These are phyloP conservation scores for Tachysurus fulvidraco DNA, from an alignment of 2,113 vertebrate genomes.

Conservation along the genomic window DNA sequence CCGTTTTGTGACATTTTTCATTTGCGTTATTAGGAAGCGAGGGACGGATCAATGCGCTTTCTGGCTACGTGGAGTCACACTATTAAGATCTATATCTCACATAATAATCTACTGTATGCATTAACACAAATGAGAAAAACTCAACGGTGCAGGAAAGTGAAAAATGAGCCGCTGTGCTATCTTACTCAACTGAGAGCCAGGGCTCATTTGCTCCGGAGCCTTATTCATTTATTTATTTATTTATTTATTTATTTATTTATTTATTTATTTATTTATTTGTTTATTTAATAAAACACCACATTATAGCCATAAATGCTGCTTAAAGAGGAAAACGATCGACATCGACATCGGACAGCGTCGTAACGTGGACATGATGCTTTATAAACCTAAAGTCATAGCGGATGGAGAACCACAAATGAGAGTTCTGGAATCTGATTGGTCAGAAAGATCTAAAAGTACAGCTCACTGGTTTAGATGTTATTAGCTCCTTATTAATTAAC, in stretches of 20 bases:
- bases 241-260: not conserved
- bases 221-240: conserved; percentile 1
- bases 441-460: not conserved
- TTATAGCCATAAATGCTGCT: not conserved
- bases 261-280: not conserved
- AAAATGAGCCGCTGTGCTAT: conserved; percentile 15
- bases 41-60: not conserved
- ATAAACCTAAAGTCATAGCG: not conserved
- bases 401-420: not conserved
- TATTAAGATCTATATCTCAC: conserved; percentile 31
- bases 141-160: conserved; percentile 25
- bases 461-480: not conserved
- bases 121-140: conserved; percentile 31
- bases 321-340: not conserved
- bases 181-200: not conserved
- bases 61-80: not conserved
- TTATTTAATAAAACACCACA: not conserved
- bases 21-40: conserved; percentile 1
- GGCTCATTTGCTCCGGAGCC: conserved; percentile 5
- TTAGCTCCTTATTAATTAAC: not conserved
- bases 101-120: conserved; percentile 29
- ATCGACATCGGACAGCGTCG: not conserved
- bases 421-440: not conserved
- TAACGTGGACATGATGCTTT: not conserved
- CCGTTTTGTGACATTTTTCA: conserved; percentile 25